A percentile compares a stretch with the other conserved stretches of the same genome.
These are phyloP conservation scores for Thamnophis sirtalis DNA, from an alignment of 2,113 vertebrate species.

Conservation along the genomic window DNA sequence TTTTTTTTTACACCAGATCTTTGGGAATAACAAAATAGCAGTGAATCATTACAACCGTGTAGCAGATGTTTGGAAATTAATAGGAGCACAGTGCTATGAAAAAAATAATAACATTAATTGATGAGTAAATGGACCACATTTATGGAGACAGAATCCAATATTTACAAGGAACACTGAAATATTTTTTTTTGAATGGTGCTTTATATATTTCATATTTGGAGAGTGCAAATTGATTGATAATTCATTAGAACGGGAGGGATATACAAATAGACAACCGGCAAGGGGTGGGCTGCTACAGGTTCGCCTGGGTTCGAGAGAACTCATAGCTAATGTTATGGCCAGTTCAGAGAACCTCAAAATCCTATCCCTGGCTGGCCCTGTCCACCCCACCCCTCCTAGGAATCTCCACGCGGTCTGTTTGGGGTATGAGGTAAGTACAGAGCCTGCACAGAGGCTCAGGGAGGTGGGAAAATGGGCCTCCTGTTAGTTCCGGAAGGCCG, in stretches of 20 bases:
- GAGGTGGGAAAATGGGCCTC: too few relatives aligned
- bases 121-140: conserved; percentile 4
- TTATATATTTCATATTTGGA: fast-evolving
- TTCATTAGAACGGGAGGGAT: neutral
- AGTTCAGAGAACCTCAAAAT: too few relatives aligned
- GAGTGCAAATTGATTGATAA: neutral
- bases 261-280: neutral
- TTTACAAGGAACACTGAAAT: conserved; percentile 16
- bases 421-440: too few relatives aligned
- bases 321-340: too few relatives aligned
- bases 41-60: conserved; percentile 54
- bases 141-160: conserved; percentile 21
- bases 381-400: too few relatives aligned
- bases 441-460: too few relatives aligned
- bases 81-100: conserved; percentile 37
- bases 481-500: too few relatives aligned
- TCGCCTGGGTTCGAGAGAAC: too few relatives aligned
- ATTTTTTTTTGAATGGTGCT: neutral
- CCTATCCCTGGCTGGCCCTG: too few relatives aligned
- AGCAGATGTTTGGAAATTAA: conserved; percentile 61
- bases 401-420: too few relatives aligned
- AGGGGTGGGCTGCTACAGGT: too few relatives aligned
- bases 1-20: neutral
- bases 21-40: conserved; percentile 43
- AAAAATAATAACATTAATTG: conserved; percentile 18